Evolutionary conservation across 2,113 vertebrate genomes (phyloP).

Genomic region (Holacanthus passer): DNA sequence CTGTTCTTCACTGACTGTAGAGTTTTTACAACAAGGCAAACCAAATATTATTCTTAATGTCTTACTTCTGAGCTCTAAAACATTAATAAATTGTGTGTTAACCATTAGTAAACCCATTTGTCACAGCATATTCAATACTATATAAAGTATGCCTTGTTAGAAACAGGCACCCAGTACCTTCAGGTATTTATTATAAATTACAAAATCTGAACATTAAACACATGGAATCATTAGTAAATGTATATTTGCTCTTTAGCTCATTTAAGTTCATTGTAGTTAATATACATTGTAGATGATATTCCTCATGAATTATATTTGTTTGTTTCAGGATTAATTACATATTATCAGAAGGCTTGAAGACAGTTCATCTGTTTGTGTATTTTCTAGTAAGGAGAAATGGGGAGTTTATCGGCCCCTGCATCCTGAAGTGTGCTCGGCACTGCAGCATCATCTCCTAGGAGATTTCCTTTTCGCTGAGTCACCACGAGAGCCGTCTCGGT

Average conservation of each 20-base stretch:
- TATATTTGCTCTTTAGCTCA: background rate
- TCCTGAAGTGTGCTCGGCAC: conserved; percentile 37
- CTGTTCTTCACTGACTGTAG: background rate
- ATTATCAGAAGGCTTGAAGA: background rate
- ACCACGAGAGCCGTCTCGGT: conserved; percentile 42
- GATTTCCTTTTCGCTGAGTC: conserved; percentile 60
- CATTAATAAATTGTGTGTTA: background rate
- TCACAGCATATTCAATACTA: background rate
- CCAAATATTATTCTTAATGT: background rate
- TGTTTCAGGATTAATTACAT: background rate
- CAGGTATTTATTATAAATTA: background rate
- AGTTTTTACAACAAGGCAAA: background rate
- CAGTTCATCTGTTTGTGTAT: background rate
- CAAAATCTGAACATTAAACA: background rate
- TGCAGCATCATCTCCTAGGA: conserved; percentile 45
- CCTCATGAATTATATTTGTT: too few relatives aligned
- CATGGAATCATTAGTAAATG: background rate
- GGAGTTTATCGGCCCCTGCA: background rate
- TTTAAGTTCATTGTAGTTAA: too few relatives aligned
- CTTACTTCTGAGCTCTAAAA: background rate
- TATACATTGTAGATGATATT: background rate
- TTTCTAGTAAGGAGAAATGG: background rate
- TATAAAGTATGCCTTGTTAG: background rate
- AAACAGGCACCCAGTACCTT: background rate
- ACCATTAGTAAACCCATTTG: background rate